These are phyloP conservation scores for Archocentrus centrarchus DNA, from an alignment of 2,113 vertebrate species.

Conservation along the genomic window DNA sequence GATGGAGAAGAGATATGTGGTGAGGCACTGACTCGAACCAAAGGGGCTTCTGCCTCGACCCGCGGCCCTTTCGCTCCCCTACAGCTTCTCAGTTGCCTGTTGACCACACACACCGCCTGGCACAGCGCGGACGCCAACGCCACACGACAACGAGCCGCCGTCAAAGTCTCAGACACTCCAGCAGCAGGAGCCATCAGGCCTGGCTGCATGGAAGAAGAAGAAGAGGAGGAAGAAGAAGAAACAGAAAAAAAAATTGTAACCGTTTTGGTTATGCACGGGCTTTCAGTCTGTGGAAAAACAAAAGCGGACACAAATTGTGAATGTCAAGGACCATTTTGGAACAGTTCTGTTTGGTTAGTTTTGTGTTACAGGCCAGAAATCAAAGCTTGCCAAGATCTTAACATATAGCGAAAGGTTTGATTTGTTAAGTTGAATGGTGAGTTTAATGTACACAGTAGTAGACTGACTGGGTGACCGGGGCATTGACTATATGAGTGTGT, in stretches of 20 bases:
- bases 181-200: constrained; percentile 64
- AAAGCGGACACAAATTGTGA: constrained; percentile 49
- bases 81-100: constrained; percentile 31
- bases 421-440: constrained; percentile 49
- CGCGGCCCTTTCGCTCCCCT: background rate
- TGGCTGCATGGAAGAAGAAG: constrained; percentile 19
- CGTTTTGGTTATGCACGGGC: constrained; percentile 33
- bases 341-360: constrained; percentile 56
- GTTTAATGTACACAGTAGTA: constrained; percentile 52
- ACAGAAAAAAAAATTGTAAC: background rate
- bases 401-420: constrained; percentile 46
- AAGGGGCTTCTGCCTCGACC: constrained; percentile 33
- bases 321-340: constrained; percentile 61
- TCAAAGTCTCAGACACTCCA: constrained; percentile 67
- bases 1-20: constrained; percentile 15
- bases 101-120: constrained; percentile 77
- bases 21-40: constrained; percentile 35
- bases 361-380: constrained; percentile 43
- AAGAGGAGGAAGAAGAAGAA: background rate
- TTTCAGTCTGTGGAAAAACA: constrained; percentile 36
- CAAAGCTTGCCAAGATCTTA: constrained; percentile 24
- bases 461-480: constrained; percentile 41
- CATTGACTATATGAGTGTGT: constrained; percentile 11
- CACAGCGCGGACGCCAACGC: constrained; percentile 60
- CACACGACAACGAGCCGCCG: constrained; percentile 58